Evolutionary conservation across 2,888 invertebrate species (phyloP).

Genomic region (Eupithecia abbreviata): DNA sequence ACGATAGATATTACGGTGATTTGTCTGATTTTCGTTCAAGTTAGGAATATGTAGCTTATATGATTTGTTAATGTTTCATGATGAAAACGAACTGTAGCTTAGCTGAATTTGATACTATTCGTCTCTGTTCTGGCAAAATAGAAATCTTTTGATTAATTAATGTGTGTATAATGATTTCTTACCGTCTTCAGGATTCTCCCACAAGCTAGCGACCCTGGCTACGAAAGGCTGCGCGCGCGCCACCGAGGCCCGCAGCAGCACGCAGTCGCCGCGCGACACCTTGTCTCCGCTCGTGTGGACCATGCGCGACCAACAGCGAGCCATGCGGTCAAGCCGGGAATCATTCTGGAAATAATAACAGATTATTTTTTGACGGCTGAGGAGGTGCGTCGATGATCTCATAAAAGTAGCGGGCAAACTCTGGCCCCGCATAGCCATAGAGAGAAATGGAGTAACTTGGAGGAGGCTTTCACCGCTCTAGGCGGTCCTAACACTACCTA

Average conservation of each 20-base stretch:
- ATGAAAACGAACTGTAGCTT: no score
- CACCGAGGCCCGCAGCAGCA: constrained; percentile 92
- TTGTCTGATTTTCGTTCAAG: neutral
- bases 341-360: constrained; percentile 61
- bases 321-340: constrained; percentile 83
- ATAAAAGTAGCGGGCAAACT: no score
- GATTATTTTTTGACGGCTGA: neutral
- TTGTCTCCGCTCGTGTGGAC: constrained; percentile 94
- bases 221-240: constrained; percentile 95
- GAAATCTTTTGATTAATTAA: no score
- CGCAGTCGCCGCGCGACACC: constrained; percentile 94
- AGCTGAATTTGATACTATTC: no score
- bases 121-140: no score
- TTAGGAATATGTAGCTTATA: no score
- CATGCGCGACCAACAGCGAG: constrained; percentile 96
- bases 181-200: constrained; percentile 98
- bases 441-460: no score
- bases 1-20: neutral
- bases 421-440: no score
- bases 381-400: no score
- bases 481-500: no score
- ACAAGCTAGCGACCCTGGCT: constrained; percentile 96
- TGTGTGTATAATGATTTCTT: constrained; percentile 50
- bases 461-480: no score
- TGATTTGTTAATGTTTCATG: no score